A percentile compares a stretch with the other conserved stretches of the same genome.
These are phyloP conservation scores for Columba janthina DNA, from an alignment of 2,113 vertebrate genomes.

Conservation along the genomic window DNA sequence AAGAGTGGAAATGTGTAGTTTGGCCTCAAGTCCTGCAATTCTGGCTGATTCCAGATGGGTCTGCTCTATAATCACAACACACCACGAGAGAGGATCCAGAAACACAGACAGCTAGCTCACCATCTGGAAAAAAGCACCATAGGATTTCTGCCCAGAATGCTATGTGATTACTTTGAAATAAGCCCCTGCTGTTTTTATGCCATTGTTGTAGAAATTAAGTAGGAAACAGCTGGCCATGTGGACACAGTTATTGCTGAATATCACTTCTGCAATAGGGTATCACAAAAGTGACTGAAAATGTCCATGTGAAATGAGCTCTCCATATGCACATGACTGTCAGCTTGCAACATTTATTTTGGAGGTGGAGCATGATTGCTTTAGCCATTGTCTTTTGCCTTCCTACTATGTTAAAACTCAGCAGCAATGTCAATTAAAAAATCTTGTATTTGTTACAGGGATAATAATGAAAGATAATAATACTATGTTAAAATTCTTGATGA, in stretches of 20 bases:
- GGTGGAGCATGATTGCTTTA: background rate
- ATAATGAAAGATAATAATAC: background rate
- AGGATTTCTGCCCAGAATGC: constrained; percentile 17
- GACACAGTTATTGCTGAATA: constrained; percentile 46
- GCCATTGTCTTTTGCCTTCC: background rate
- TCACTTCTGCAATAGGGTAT: background rate
- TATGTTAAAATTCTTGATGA: background rate
- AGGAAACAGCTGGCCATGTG: constrained; percentile 26
- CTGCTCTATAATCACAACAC: background rate
- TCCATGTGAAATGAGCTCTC: background rate
- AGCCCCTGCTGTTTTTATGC: background rate
- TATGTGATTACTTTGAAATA: background rate
- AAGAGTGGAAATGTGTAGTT: background rate
- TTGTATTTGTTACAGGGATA: background rate
- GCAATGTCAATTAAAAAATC: background rate
- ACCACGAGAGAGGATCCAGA: background rate
- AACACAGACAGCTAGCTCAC: background rate
- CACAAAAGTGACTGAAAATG: constrained; percentile 5
- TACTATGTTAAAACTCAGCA: background rate
- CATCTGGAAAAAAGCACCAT: constrained; percentile 14
- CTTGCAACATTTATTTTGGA: constrained; percentile 1
- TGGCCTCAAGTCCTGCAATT: background rate
- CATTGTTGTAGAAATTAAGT: constrained; percentile 15
- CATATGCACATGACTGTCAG: background rate
- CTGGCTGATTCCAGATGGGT: background rate